A percentile compares a stretch with the other conserved stretches of the same genome.
Evolutionary conservation across 2,113 vertebrate species (phyloP).

Genomic region (Poicephalus gulielmi): DNA sequence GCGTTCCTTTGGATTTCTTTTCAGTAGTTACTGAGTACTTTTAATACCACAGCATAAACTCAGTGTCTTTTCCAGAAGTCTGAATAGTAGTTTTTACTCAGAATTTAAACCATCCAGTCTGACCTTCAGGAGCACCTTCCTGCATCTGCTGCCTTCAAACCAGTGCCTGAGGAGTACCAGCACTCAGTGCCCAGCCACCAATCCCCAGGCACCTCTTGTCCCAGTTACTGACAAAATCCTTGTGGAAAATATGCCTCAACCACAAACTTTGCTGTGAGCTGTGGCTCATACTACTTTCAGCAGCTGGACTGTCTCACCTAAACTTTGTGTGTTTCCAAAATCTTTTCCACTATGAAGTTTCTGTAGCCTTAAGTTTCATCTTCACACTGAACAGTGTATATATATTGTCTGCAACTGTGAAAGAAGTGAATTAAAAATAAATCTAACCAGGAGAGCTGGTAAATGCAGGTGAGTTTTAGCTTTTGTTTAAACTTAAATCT

Average conservation of each 20-base stretch:
- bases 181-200: not conserved
- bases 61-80: not conserved
- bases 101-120: not conserved
- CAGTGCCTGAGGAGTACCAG: not conserved
- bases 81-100: not conserved
- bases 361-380: not conserved
- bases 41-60: not conserved
- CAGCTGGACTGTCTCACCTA: not conserved
- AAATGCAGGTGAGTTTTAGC: not conserved
- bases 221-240: not conserved
- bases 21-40: not conserved
- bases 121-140: not conserved
- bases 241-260: not conserved
- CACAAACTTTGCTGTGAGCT: not conserved
- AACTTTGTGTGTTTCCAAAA: not conserved
- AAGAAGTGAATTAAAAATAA: not conserved
- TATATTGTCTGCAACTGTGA: not conserved
- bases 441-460: not conserved
- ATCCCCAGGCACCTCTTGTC: not conserved
- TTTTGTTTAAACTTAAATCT: not conserved
- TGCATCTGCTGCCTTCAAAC: not conserved
- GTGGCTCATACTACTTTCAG: not conserved
- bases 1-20: not conserved
- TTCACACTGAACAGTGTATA: not conserved
- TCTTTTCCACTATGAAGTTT: not conserved